Conservation (phyloP, 2,888 invertebrate species). For the Tipula unca region DNA sequence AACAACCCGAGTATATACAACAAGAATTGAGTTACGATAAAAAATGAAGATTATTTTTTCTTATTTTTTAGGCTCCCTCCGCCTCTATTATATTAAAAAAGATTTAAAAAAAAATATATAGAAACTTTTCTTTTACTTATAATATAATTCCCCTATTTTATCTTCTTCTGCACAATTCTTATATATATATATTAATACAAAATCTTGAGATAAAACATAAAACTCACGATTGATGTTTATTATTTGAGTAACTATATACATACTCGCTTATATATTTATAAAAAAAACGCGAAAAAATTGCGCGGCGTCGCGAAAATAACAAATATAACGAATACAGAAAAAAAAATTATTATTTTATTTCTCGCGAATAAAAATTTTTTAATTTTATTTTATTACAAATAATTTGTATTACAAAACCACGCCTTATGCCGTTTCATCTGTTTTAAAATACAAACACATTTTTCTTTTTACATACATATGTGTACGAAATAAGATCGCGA, state of each 20-base stretch:
- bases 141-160: background rate
- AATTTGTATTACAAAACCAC: background rate
- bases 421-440: background rate
- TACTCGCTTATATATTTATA: background rate
- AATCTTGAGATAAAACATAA: background rate
- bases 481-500: background rate
- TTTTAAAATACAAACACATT: background rate
- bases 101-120: background rate
- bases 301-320: background rate
- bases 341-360: background rate
- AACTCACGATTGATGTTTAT: background rate
- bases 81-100: background rate
- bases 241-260: background rate
- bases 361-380: background rate
- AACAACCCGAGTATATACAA: background rate
- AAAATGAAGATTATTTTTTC: background rate
- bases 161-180: background rate
- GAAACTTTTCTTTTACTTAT: background rate
- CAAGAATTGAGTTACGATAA: constrained; percentile 1
- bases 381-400: background rate
- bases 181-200: no score
- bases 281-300: background rate
- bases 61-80: background rate
- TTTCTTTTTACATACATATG: background rate
- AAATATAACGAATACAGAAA: background rate